Evolutionary conservation across 53 echinoderm and acorn worm species (phyloP), one percentile per base, ranked within the genome.

Genomic region (Stichopus horrens): DNA sequence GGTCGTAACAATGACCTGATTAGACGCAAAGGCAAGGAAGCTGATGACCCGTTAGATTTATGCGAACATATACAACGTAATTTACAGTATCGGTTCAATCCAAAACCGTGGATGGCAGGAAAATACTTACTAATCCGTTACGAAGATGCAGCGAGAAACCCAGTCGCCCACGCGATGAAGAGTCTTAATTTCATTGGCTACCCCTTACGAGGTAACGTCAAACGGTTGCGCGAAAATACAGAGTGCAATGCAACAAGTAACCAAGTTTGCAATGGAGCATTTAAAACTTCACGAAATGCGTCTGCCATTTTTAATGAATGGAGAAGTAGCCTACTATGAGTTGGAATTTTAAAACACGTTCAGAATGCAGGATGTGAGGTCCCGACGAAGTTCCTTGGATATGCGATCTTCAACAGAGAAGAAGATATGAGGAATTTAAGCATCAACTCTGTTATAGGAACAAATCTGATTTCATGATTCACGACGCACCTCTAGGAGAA

Each of bases 41-140:
- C 74, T 22, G 76, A 86, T 20, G 87, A 90, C 18, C 21, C 58
- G 13, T 16, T 19, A 23, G 92, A 92, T 73, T 57, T 92, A 2
- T 90, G 92, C 58, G 81, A 59, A 54, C 59, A 77, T 58, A 86
- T 92, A 79, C 14, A 86, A 9, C 23, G 74, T 7, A 92, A 92
- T 71, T 21, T 90, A 18, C 77, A 74, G 14, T 86, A 79, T 73
- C 67, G 11, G 16, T 22, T 52, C 6, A 59, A 90, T 11, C 58
- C 52, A 10, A 73, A 79, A 7, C 76, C 66, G 10, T 92, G 92
- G 92, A 55, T 92, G 14, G 37, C 9, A 60, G 80, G 53, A n/a
- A 77, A 63, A 58, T 92, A 92, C 53, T 92, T 92, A 92, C 53
- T 92, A 7, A 60, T 92, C 5, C 87, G 92, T 10, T 92, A 78